A percentile compares a stretch with the other conserved stretches of the same genome.
These are phyloP conservation scores for Chrysomela aeneicollis DNA, from an alignment of 2,888 invertebrate species.

Conservation along the genomic window DNA sequence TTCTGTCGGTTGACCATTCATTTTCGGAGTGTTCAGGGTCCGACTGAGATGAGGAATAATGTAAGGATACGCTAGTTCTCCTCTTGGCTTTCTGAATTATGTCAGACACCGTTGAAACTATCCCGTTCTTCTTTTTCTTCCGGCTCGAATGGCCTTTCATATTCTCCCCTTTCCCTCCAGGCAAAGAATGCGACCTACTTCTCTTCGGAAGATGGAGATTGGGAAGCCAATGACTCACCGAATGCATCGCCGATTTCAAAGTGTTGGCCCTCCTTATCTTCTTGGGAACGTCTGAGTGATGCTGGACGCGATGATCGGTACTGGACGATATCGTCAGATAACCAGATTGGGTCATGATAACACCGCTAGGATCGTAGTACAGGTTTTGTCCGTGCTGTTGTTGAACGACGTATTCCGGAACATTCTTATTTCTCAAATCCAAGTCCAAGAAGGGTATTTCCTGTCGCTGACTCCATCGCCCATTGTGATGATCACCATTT, in stretches of 20 bases:
- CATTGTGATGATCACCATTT: constrained; percentile 52
- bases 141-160: constrained; percentile 44
- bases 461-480: constrained; percentile 57
- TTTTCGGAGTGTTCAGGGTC: constrained; percentile 81
- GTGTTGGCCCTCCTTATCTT: constrained; percentile 76
- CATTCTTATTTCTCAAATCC: constrained; percentile 64
- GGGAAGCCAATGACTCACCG: constrained; percentile 82
- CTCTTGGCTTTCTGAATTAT: constrained; percentile 85
- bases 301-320: constrained; percentile 56
- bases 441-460: constrained; percentile 61
- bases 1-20: constrained; percentile 72
- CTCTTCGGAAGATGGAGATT: constrained; percentile 81
- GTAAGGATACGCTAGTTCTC: constrained; percentile 65
- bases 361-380: constrained; percentile 64
- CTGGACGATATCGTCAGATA: constrained; percentile 77
- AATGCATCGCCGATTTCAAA: constrained; percentile 79
- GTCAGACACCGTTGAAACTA: constrained; percentile 85
- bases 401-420: constrained; percentile 62
- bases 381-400: constrained; percentile 53
- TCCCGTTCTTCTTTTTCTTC: constrained; percentile 81
- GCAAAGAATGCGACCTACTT: constrained; percentile 83
- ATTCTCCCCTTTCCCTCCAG: constrained; percentile 69
- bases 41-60: constrained; percentile 70
- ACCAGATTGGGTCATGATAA: constrained; percentile 81
- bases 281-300: constrained; percentile 66